Evolutionary conservation across 2,888 invertebrate genomes (phyloP).

Genomic region (Epinotia ramella): DNA sequence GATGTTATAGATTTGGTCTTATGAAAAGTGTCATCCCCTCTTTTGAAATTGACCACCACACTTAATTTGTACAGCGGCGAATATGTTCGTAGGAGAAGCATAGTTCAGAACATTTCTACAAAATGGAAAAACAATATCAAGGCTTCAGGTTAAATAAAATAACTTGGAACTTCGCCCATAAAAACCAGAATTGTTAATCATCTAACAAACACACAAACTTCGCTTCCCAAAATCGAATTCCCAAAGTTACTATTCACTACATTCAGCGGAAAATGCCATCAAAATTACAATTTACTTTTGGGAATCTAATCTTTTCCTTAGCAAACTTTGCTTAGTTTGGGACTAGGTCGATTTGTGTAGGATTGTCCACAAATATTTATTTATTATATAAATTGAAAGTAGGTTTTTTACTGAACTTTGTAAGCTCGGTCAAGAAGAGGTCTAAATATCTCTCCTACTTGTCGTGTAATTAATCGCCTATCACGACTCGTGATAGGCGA

Average conservation of each 20-base stretch:
- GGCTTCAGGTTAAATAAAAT: background rate
- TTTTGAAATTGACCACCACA: background rate
- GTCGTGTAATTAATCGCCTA: too few relatives aligned
- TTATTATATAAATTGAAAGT: too few relatives aligned
- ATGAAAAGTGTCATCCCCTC: background rate
- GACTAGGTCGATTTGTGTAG: too few relatives aligned
- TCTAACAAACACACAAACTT: background rate
- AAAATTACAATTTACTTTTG: background rate
- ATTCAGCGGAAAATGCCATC: background rate
- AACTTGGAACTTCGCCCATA: background rate
- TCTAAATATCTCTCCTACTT: too few relatives aligned
- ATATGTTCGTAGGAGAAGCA: background rate
- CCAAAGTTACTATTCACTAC: background rate
- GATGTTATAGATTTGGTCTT: too few relatives aligned
- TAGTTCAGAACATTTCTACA: background rate
- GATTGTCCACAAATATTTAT: too few relatives aligned
- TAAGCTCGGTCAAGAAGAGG: too few relatives aligned
- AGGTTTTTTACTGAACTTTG: too few relatives aligned
- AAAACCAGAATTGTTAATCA: slow-evolving; percentile 37
- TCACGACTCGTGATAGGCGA: too few relatives aligned
- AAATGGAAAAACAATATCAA: background rate
- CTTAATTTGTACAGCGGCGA: background rate
- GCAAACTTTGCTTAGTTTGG: too few relatives aligned
- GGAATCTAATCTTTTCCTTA: too few relatives aligned
- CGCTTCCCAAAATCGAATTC: background rate